phyloP scores from a whole-genome alignment of 2,888 invertebrate species.

The Erannis defoliaria region DNA sequence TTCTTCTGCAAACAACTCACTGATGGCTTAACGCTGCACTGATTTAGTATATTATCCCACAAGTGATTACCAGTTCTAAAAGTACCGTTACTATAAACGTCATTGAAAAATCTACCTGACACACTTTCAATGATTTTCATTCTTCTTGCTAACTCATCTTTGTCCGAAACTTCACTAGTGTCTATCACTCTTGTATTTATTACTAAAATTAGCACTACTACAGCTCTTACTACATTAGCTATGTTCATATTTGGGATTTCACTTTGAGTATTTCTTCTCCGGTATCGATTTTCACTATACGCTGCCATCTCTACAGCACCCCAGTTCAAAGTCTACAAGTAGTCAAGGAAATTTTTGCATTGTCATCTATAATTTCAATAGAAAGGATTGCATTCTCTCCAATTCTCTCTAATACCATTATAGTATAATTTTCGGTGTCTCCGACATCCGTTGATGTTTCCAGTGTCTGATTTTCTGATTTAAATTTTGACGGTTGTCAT shows the following conservation, averaged over 20 bases:
- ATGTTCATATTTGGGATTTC: slow-evolving; percentile 38
- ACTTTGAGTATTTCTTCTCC: slow-evolving; percentile 28
- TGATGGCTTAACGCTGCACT: slow-evolving; percentile 89
- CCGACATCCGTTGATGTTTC: slow-evolving; percentile 37
- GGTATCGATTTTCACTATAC: slow-evolving; percentile 20
- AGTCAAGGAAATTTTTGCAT: background rate
- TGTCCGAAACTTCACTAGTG: slow-evolving; percentile 55
- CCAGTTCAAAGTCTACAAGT: background rate
- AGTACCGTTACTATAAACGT: slow-evolving; percentile 78
- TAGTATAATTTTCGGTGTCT: slow-evolving; percentile 1
- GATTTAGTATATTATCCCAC: slow-evolving; percentile 91
- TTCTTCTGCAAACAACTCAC: slow-evolving; percentile 92
- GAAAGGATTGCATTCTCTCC: slow-evolving; percentile 13
- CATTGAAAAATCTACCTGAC: slow-evolving; percentile 72
- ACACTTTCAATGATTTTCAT: slow-evolving; percentile 70
- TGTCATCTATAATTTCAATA: slow-evolving; percentile 20
- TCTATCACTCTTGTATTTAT: slow-evolving; percentile 55
- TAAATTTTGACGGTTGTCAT: slow-evolving; percentile 17
- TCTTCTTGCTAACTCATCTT: slow-evolving; percentile 64
- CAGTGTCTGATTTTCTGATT: slow-evolving; percentile 37
- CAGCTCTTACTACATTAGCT: slow-evolving; percentile 55
- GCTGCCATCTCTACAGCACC: slow-evolving; percentile 32
- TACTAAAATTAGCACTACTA: slow-evolving; percentile 63
- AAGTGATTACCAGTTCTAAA: slow-evolving; percentile 88
- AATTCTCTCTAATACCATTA: slow-evolving; percentile 15